Evolutionary conservation across 2,888 invertebrate species (phyloP).

Genomic region (Coelogynopora nodosa): DNA sequence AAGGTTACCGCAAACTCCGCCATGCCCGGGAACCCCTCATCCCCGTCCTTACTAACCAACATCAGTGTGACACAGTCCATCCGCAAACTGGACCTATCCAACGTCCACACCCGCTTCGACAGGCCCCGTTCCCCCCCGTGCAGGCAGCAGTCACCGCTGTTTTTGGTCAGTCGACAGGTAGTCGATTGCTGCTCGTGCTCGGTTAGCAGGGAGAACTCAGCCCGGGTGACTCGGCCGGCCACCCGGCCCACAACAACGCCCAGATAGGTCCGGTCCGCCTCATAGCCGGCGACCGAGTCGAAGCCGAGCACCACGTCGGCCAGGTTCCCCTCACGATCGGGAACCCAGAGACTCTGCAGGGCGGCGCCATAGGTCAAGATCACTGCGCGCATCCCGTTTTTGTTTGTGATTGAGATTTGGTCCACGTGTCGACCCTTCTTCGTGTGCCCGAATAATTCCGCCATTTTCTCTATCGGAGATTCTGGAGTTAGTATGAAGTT

Average conservation of each 20-base stretch:
- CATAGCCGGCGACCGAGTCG: conserved; percentile 53
- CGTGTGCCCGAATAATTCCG: conserved; percentile 32
- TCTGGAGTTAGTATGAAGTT: no score
- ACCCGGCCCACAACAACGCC: conserved; percentile 78
- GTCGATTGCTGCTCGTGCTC: background rate
- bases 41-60: conserved; percentile 53
- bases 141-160: conserved; percentile 70
- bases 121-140: conserved; percentile 82
- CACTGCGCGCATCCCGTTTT: conserved; percentile 29
- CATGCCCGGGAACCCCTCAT: conserved; percentile 84
- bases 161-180: conserved; percentile 72
- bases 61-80: conserved; percentile 51
- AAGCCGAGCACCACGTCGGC: conserved; percentile 44
- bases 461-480: no score
- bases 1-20: conserved; percentile 61
- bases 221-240: conserved; percentile 73
- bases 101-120: conserved; percentile 64
- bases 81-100: conserved; percentile 48
- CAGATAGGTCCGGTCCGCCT: conserved; percentile 69
- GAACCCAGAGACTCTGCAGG: conserved; percentile 38
- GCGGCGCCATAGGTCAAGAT: conserved; percentile 45
- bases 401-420: background rate
- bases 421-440: background rate
- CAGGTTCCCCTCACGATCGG: conserved; percentile 13
- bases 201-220: conserved; percentile 67